Conservation (phyloP, 2,113 vertebrate genomes). For the Lepisosteus osseus region DNA sequence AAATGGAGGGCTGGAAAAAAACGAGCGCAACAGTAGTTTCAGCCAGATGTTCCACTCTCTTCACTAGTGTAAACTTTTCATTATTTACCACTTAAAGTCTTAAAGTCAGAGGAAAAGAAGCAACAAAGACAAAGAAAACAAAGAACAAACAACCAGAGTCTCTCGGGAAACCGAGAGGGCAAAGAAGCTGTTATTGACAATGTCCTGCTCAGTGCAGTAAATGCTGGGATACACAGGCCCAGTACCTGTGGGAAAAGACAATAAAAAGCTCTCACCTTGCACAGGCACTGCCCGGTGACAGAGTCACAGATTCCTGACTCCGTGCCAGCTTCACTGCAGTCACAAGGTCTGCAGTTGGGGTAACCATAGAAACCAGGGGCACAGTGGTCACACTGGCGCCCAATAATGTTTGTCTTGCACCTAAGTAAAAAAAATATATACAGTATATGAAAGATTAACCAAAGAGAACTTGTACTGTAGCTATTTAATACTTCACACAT, state of each 20-base stretch:
- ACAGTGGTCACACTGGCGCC: slow-evolving; percentile 85
- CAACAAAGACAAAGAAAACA: neutral
- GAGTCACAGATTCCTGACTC: slow-evolving; percentile 73
- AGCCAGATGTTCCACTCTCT: too few species aligned
- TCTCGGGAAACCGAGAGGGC: too few species aligned
- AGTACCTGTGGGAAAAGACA: neutral
- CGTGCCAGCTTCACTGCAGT: slow-evolving; percentile 83
- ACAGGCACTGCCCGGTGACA: slow-evolving; percentile 79
- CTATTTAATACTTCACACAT: neutral
- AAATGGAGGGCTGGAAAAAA: too few species aligned
- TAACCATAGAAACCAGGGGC: slow-evolving; percentile 81
- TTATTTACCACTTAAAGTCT: neutral
- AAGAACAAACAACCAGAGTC: too few species aligned
- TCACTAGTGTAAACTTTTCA: too few species aligned
- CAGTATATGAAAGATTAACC: neutral
- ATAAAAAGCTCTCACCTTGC: slow-evolving; percentile 75
- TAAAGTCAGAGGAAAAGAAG: neutral
- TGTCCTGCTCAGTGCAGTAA: too few species aligned
- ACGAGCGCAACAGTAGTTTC: too few species aligned
- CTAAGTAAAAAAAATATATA: slow-evolving; percentile 49
- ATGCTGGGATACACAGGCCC: neutral
- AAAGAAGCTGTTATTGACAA: too few species aligned
- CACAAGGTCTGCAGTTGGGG: slow-evolving; percentile 78
- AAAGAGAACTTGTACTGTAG: neutral
- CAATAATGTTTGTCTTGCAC: slow-evolving; percentile 82